Percentiles rank a stretch among this genome's conserved stretches.
These are phyloP conservation scores for Drosophila trapezifrons DNA, from an alignment of 1,140 invertebrate species.

Conservation along the genomic window DNA sequence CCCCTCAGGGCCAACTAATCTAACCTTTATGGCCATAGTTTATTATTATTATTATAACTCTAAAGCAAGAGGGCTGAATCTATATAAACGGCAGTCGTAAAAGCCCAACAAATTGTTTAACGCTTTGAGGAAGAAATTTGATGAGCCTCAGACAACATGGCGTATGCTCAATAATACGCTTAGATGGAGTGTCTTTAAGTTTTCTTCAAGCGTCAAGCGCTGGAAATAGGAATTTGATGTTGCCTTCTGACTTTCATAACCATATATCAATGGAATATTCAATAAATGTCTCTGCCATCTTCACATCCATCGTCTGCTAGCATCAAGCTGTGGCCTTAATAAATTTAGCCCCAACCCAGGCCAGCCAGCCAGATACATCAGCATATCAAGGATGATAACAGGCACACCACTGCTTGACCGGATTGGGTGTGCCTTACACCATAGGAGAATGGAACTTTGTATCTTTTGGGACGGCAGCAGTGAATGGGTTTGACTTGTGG, in stretches of 20 bases:
- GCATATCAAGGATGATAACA: conserved; percentile 63
- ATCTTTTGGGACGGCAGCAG: conserved; percentile 45
- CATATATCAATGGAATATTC: conserved; percentile 77
- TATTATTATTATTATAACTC: conserved; percentile 29
- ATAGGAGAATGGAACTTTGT: conserved; percentile 35
- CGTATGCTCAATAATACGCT: conserved; percentile 38
- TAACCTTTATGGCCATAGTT: conserved; percentile 50
- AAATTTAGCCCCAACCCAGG: conserved; percentile 49
- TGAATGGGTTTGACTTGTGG: conserved; percentile 63
- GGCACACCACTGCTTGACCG: conserved; percentile 49
- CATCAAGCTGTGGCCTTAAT: conserved; percentile 72
- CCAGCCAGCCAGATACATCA: conserved; percentile 52
- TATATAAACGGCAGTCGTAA: conserved; percentile 43
- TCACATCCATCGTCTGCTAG: conserved; percentile 49
- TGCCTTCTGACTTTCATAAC: conserved; percentile 53
- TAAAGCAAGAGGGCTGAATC: conserved; percentile 40
- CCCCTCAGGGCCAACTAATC: conserved; percentile 42
- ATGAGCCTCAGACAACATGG: conserved; percentile 27
- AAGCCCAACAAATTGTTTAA: conserved; percentile 58
- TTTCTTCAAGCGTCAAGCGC: conserved; percentile 17
- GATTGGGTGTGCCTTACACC: conserved; percentile 18
- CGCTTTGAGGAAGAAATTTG: conserved; percentile 43
- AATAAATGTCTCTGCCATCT: conserved; percentile 61
- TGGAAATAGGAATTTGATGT: conserved; percentile 33
- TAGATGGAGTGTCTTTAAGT: conserved; percentile 1